Base-by-base conservation (phyloP, 2,113 vertebrate genomes). In the Tetrax tetrax region DNA sequence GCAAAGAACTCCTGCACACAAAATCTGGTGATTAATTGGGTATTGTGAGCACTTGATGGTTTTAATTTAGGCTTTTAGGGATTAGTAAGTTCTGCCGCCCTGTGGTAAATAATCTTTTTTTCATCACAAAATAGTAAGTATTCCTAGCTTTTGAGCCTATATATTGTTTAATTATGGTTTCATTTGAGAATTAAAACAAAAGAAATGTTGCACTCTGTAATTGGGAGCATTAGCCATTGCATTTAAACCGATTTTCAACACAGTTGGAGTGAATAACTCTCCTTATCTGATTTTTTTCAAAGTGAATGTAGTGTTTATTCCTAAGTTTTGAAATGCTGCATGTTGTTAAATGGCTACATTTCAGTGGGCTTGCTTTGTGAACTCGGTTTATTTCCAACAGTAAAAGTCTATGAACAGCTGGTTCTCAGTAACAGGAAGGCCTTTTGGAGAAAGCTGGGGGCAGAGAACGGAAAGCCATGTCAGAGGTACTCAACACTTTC, bases 131-230 rank as follows among this genome's bases (percentile, higher is more conserved):
- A 77, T 2, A 14, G 8, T 28, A 71, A 66, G 20, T 59, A 64
- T 57, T 88, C 6, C 14, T 65, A 69, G 23, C 13, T 87, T 64
- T 76, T 87, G 33, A 87, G 29, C 20, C n/a, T 57, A 7, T 31
- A 70, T 28, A 33, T 29, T 78, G 50, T 68, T 95, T 87, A 94
- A 65, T 96, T 70, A 81, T 38, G 64, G 14, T 74, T 96, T 95
- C 64, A 84, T 69, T 83, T 79, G 92, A 91, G 87, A 96, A 93
- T 84, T 97, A 90, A 94, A 97, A 79, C 47, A 74, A 87, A 94
- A 94, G 53, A 94, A 75, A 19, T 63, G 12, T 53, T 51, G 29
- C 9, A 54, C 24, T 80, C n/a, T 47, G 1, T 54, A 64, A 63
- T 1, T 31, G 53, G 47, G 47, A 91, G 12, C 25, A 53, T 93